Percentiles rank a stretch among this genome's conserved stretches.
phyloP scores from a whole-genome alignment of 2,888 invertebrate genomes.

The Glyphotaelius pellucidus region DNA sequence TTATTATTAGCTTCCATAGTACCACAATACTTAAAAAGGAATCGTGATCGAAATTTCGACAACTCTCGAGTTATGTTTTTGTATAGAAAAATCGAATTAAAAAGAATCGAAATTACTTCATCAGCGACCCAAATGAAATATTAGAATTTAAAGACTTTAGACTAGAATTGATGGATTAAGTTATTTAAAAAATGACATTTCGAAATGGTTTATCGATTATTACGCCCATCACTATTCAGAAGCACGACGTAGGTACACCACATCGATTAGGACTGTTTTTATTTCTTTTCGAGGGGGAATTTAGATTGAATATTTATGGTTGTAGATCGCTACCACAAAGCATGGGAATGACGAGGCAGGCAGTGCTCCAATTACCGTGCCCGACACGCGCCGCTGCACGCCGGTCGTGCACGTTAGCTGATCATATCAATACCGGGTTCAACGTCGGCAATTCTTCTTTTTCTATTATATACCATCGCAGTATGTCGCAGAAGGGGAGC shows the following conservation, averaged over 20 bases:
- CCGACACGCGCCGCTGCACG: slow-evolving; percentile 25
- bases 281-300: neutral
- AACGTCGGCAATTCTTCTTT: neutral
- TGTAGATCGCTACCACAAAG: slow-evolving; percentile 6
- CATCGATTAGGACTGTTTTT: neutral
- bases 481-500: neutral
- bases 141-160: too few relatives aligned
- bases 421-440: slow-evolving; percentile 39
- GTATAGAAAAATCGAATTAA: too few relatives aligned
- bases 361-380: slow-evolving; percentile 41
- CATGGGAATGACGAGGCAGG: slow-evolving; percentile 37
- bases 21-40: too few relatives aligned
- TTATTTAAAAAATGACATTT: neutral
- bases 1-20: too few relatives aligned
- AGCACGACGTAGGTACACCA: neutral
- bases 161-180: too few relatives aligned
- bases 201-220: neutral
- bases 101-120: too few relatives aligned
- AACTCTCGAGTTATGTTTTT: too few relatives aligned
- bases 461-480: neutral
- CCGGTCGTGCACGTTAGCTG: slow-evolving; percentile 28
- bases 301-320: neutral
- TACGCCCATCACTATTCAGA: neutral
- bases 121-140: too few relatives aligned
- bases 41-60: too few relatives aligned